Conservation (phyloP, 2,888 invertebrate genomes). For the Phortica magna region DNA sequence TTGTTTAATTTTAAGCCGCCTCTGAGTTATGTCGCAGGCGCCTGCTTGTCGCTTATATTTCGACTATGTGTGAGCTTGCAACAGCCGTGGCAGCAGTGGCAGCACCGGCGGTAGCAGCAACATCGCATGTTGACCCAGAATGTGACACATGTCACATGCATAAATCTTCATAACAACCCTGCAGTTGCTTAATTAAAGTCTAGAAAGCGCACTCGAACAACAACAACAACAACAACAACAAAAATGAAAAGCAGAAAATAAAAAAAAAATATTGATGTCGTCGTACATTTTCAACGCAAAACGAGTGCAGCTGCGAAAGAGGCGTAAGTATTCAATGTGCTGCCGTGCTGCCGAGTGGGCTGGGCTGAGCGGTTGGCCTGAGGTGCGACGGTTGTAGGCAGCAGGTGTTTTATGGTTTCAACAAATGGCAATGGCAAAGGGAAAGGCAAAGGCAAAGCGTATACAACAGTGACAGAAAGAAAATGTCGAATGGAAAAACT, state of each 20-base stretch:
- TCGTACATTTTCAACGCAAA: background rate
- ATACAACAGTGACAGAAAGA: background rate
- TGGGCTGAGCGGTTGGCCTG: conserved; percentile 6
- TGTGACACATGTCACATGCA: conserved; percentile 58
- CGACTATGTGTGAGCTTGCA: background rate
- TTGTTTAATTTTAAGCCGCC: conserved; percentile 49
- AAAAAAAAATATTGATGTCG: too few relatives aligned
- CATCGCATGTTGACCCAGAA: conserved; percentile 53
- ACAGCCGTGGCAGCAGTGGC: background rate
- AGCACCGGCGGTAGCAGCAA: conserved; percentile 17
- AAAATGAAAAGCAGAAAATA: too few relatives aligned
- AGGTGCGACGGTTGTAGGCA: conserved; percentile 32
- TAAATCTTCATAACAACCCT: conserved; percentile 56
- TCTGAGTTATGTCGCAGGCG: conserved; percentile 39
- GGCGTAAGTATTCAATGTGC: background rate
- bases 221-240: too few relatives aligned
- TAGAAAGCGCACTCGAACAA: conserved; percentile 34
- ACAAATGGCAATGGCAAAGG: conserved; percentile 7
- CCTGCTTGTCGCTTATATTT: background rate
- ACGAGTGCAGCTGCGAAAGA: background rate
- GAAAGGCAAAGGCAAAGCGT: background rate
- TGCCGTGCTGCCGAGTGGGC: conserved; percentile 10
- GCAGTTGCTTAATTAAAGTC: conserved; percentile 53
- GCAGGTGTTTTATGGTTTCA: conserved; percentile 24
- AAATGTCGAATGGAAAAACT: conserved; percentile 1